These are phyloP conservation scores for Heteromurus nitidus DNA, from an alignment of 2,888 invertebrate genomes.

Conservation along the genomic window DNA sequence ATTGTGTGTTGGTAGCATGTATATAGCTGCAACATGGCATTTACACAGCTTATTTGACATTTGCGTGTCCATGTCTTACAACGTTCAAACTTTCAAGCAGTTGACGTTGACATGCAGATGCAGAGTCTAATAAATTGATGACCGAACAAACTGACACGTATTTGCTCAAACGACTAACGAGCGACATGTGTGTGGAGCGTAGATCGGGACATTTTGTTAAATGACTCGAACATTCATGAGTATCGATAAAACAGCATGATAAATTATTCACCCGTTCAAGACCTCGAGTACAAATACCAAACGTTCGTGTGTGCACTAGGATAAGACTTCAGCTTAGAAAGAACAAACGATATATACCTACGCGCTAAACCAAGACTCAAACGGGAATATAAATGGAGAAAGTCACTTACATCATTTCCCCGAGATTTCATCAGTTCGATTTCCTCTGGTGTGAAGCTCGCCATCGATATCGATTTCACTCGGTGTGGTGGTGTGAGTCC, in stretches of 20 bases:
- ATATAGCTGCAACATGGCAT: too few species aligned
- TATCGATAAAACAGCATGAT: constrained; percentile 27
- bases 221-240: not conserved
- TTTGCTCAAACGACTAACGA: too few species aligned
- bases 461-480: constrained; percentile 99
- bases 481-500: constrained; percentile 98
- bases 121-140: too few species aligned
- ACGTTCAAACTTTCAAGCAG: too few species aligned
- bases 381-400: not conserved
- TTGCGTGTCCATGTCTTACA: too few species aligned
- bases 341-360: not conserved
- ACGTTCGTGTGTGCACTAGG: too few species aligned
- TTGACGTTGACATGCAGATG: too few species aligned
- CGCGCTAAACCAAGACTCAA: not conserved
- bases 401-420: constrained; percentile 86
- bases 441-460: constrained; percentile 96
- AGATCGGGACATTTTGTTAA: not conserved
- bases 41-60: too few species aligned
- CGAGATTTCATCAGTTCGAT: constrained; percentile 90
- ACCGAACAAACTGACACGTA: too few species aligned
- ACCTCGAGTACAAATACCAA: too few species aligned
- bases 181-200: not conserved
- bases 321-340: not conserved
- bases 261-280: constrained; percentile 28
- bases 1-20: too few species aligned